Evolutionary conservation across 2,888 invertebrate genomes (phyloP), one percentile per base, ranked within the genome.

Genomic region (Branchipolynoe longqiensis): DNA sequence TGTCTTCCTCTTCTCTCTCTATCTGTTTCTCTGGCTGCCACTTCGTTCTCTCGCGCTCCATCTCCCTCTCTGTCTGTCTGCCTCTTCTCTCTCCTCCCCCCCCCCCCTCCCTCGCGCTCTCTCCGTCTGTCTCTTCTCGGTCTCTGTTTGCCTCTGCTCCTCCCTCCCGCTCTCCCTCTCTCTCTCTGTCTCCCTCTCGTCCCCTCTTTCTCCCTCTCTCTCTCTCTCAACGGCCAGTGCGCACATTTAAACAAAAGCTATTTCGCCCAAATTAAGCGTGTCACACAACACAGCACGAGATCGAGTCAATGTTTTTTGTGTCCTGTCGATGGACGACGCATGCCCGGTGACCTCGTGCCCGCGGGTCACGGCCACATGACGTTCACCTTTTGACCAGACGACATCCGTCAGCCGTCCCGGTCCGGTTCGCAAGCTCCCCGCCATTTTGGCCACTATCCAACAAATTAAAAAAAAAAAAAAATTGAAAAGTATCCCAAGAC

Each of bases 371-470:
- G 78, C 48, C 78, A 78, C 41, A 28, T 54, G 78, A 48, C n/a
- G 78, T 8, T 78, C 78, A 78, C 41, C 78, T 48, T 78, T 78
- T 41, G 78, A 78, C 78, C 78, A 78, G 78, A 78, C 78, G 78
- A 78, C 78, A 54, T 78, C 28, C 33, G 78, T 48, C 78, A 25
- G 28, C 14, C 18, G 38, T 38, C 38, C n/a, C 36, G 12, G 69
- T n/a, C 22, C 18, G 69, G 69, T n/a, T 25, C 69, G 69, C n/a
- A 69, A 69, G 22, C 25, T 69, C 25, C 22, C 33, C 69, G 38
- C 69, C 69, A 36, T 36, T 2, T 22, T 69, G 69, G 69, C 69
- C 14, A 38, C 36, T 38, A 18, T 69, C 69, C 69, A 69, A n/a
- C n/a, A n/a, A n/a, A n/a, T 25, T 38, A 31, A 69, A 25, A 69